These are phyloP conservation scores for Nycticryphes semicollaris DNA, from an alignment of 2,113 vertebrate genomes.

Conservation along the genomic window DNA sequence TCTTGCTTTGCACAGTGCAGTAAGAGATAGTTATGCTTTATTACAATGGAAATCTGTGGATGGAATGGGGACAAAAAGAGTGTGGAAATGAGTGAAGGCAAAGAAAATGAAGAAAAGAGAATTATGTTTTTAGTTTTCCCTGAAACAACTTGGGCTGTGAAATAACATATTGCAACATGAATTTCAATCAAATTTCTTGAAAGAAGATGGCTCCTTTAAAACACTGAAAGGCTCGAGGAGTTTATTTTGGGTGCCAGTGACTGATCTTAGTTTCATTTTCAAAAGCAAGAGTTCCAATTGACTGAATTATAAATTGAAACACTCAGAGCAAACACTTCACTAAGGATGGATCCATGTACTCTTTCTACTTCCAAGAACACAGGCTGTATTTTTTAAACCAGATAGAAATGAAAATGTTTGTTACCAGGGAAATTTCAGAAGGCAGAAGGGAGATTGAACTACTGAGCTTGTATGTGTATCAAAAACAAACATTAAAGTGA, in stretches of 20 bases:
- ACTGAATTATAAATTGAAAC: slow-evolving; percentile 23
- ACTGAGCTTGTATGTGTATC: neutral
- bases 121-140: neutral
- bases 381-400: neutral
- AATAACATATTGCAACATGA: neutral
- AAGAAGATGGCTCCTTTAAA: neutral
- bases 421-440: slow-evolving; percentile 6
- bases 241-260: neutral
- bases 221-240: neutral
- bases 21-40: neutral
- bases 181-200: slow-evolving; percentile 21
- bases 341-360: neutral
- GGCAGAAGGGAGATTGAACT: neutral
- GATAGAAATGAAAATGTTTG: neutral
- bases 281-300: neutral
- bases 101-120: neutral
- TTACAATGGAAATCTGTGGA: neutral
- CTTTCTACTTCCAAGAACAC: neutral
- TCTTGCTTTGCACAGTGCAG: neutral
- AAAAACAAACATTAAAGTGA: neutral
- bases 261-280: slow-evolving; percentile 39
- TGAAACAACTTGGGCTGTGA: neutral
- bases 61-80: neutral
- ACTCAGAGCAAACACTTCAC: neutral
- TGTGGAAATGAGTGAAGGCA: neutral